Evolutionary conservation across 2,888 invertebrate genomes (phyloP), one percentile per base, ranked within the genome.

Genomic region (Heteromyza rotundicornis): DNA sequence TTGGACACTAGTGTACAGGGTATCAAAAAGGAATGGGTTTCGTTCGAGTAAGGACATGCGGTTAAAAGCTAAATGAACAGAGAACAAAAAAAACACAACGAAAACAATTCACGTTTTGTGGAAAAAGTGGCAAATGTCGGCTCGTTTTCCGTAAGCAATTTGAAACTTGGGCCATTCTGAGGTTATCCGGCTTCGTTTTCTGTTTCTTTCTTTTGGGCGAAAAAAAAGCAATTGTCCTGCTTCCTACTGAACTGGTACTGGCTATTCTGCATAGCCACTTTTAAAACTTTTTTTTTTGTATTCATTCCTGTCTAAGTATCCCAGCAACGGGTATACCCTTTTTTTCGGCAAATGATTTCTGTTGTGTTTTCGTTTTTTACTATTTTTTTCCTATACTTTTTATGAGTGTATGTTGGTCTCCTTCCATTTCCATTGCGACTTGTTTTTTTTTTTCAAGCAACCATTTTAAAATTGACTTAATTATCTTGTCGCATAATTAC

Each of bases 401-500:
- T 40, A 24, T n/a, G 54, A 22, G 17, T 19, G 35, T 61, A 51
- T 52, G 24, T 49, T 56, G 57, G 12, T 10, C 27, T 27, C 27
- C 27, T 27, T 10, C 27, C n/a, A n/a, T n/a, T 27, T 10, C 7
- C 27, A 27, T 27, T 10, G 27, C 27, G 27, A 5, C 27, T 44
- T n/a, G 24, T 63, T 53, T 64, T 49, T 50, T 59, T 64, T 40
- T 59, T 59, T 20, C 23, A 27, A 40, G n/a, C 54, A 20, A 47
- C 62, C 59, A 8, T 16, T n/a, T 60, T 16, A 65, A 65, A 70
- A 73, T 73, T 66, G 68, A 71, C 68, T 73, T 74, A 73, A 72
- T 74, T 74, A 74, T 74, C 71, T 66, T 71, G 71, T 71, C 67
- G 71, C 71, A 71, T 75, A 75, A 74, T 75, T 77, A 70, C 69